A percentile compares a stretch with the other conserved stretches of the same genome.
These are phyloP conservation scores for Cepaea hortensis DNA, from an alignment of 2,888 invertebrate genomes.

Conservation along the genomic window DNA sequence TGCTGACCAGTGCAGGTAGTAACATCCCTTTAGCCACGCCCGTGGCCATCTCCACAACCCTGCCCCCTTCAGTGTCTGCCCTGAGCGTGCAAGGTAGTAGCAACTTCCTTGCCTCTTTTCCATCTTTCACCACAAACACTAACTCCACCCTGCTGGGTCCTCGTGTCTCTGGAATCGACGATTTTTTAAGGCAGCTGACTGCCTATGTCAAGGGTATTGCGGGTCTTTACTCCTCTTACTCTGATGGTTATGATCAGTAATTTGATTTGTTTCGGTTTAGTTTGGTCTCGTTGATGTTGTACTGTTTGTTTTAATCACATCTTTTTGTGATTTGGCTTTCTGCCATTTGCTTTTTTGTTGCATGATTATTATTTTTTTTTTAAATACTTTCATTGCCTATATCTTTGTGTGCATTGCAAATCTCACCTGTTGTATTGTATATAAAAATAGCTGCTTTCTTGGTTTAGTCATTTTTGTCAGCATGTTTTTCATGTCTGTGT, in stretches of 20 bases:
- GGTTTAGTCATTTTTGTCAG: not conserved
- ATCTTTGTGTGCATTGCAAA: not conserved
- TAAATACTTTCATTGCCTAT: no score
- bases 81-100: slow-evolving; percentile 75
- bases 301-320: not conserved
- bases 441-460: not conserved
- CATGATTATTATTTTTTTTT: not conserved
- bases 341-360: not conserved
- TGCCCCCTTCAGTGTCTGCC: slow-evolving; percentile 82
- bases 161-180: slow-evolving; percentile 53
- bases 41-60: slow-evolving; percentile 80
- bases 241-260: slow-evolving; percentile 29
- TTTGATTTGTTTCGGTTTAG: not conserved
- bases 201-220: slow-evolving; percentile 59
- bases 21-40: slow-evolving; percentile 77
- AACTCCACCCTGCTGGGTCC: slow-evolving; percentile 47
- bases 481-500: no score
- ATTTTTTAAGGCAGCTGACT: slow-evolving; percentile 58
- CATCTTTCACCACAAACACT: slow-evolving; percentile 56
- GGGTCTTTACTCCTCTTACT: slow-evolving; percentile 42
- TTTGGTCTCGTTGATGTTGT: slow-evolving; percentile 16
- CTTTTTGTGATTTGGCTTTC: not conserved
- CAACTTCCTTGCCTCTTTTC: slow-evolving; percentile 54
- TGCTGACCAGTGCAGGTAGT: slow-evolving; percentile 79
- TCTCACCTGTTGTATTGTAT: not conserved